Conservation (phyloP, 2,797 vertebrate genomes). For the Diplodus puntazzo region DNA sequence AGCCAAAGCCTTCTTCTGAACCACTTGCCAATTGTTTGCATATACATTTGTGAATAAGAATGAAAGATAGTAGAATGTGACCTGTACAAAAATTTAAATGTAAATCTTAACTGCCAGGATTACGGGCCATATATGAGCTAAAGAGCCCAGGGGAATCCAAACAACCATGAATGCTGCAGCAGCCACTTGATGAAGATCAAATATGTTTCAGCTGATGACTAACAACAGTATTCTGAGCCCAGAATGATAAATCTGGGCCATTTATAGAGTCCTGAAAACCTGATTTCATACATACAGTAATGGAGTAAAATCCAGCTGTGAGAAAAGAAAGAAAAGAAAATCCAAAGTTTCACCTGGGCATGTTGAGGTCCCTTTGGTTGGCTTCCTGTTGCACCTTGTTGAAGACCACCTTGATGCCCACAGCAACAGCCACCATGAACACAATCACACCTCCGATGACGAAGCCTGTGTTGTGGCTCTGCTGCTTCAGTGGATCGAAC, state of each 20-base stretch:
- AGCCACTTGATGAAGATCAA: slow-evolving; percentile 60
- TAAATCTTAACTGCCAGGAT: slow-evolving; percentile 42
- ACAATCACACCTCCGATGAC: slow-evolving; percentile 94
- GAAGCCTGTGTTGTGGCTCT: slow-evolving; percentile 92
- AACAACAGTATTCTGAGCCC: slow-evolving; percentile 63
- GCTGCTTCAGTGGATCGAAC: slow-evolving; percentile 86
- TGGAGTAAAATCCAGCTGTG: slow-evolving; percentile 18
- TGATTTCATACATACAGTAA: slow-evolving; percentile 43
- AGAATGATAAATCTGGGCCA: slow-evolving; percentile 66
- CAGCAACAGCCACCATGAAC: slow-evolving; percentile 92
- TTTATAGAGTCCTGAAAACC: slow-evolving; percentile 63
- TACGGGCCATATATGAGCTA: slow-evolving; percentile 12
- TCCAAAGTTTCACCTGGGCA: slow-evolving; percentile 87
- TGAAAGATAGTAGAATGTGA: slow-evolving; percentile 21
- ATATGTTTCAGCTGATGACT: slow-evolving; percentile 69
- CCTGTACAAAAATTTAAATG: slow-evolving; percentile 38
- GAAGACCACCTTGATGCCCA: slow-evolving; percentile 93
- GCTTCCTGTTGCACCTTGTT: slow-evolving; percentile 94
- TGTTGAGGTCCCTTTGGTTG: slow-evolving; percentile 91
- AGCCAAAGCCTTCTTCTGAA: neutral
- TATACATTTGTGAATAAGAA: neutral
- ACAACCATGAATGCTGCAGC: slow-evolving; percentile 43
- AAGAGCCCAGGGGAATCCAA: slow-evolving; percentile 50
- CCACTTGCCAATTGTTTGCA: neutral
- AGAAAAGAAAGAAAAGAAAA: slow-evolving; percentile 1